Evolutionary conservation across 2,888 invertebrate genomes (phyloP).

Genomic region (Calameuta filiformis): DNA sequence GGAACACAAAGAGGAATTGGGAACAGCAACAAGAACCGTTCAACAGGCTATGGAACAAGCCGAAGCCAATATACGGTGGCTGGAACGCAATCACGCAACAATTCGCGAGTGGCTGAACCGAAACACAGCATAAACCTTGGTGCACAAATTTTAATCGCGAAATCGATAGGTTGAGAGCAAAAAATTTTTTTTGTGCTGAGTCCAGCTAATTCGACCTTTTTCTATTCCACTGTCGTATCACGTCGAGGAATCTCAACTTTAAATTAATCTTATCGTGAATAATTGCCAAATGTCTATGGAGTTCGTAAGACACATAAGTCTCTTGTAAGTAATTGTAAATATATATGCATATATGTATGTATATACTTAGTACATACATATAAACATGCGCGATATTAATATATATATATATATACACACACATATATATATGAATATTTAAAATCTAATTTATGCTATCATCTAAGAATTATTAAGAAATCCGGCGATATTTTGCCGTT

Average conservation of each 20-base stretch:
- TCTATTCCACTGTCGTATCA: not conserved
- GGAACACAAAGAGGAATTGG: constrained; percentile 75
- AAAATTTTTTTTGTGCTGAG: not conserved
- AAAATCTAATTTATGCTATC: not conserved
- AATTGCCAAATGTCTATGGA: not conserved
- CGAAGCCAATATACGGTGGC: constrained; percentile 87
- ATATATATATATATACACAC: not conserved
- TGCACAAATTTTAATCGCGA: not conserved
- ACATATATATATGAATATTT: not conserved
- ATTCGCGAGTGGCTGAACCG: constrained; percentile 79
- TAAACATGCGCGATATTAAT: not conserved
- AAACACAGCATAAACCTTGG: constrained; percentile 41
- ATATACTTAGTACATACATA: not conserved
- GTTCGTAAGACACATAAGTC: constrained; percentile 15
- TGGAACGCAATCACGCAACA: constrained; percentile 77
- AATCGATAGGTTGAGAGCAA: not conserved
- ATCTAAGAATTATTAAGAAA: not conserved
- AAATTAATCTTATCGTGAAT: not conserved
- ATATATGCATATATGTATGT: constrained; percentile 24
- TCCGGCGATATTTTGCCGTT: not conserved
- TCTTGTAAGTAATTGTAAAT: constrained; percentile 52
- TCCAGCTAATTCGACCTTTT: not conserved
- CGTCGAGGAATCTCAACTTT: not conserved
- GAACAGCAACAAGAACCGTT: constrained; percentile 75
- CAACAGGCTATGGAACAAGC: constrained; percentile 85